Evolutionary conservation across 2,888 invertebrate species (phyloP), one percentile per base, ranked within the genome.

Genomic region (Clusia tigrina): DNA sequence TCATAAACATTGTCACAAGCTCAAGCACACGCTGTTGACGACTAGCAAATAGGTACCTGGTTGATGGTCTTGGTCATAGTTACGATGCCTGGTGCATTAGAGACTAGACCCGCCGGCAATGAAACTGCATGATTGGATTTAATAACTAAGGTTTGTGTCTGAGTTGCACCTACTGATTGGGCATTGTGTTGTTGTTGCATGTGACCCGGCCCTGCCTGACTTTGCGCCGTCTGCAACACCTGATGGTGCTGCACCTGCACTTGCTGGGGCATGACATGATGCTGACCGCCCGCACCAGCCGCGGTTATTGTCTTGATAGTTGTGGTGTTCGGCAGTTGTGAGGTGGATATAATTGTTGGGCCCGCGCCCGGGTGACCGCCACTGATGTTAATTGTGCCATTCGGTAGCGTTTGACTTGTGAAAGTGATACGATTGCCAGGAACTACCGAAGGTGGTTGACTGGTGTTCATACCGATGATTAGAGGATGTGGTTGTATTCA

Each of bases 301-400:
- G 78, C 71, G 62, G 80, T 80, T 68, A 83, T 83, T 63, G 83
- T 83, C 73, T 83, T 83, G 52, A 83, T 83, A 56, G 83, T 83
- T 61, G 83, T 83, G 54, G 83, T 81, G 62, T 82, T 82, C 55
- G 83, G 83, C 85, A 88, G 69, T 85, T 86, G 73, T 80, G 84
- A 69, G 83, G 83, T 71, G 78, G 86, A 74, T 80, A 86, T 83
- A 61, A 83, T 81, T 25, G 80, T 79, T 17, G 77, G 72, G 12
- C 76, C 78, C 23, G 71, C 68, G 2, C 37, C 48, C 46, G 77
- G 77, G 17, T 74, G 75, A 15, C 78, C 78, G 24, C 78, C 85
- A 62, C 87, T 83, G 71, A 90, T 86, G 66, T 88, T 89, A 74
- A 91, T 86, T 64, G 89, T 89, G 70, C 91, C 90, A 84, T 91